Conservation (phyloP, 2,113 vertebrate genomes). For the Tonatia bakeri region DNA sequence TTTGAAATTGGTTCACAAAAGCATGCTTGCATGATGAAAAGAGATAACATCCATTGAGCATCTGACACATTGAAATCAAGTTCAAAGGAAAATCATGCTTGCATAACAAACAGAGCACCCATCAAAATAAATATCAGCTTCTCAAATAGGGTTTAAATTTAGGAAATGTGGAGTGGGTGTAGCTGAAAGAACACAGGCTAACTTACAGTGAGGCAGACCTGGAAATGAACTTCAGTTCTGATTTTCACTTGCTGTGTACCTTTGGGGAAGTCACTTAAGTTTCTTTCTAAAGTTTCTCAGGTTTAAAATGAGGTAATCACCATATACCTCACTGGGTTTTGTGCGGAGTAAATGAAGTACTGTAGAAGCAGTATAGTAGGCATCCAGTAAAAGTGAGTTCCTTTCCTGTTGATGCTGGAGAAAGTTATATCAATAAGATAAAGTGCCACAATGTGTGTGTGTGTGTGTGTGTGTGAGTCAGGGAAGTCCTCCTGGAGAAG, state of each 20-base stretch:
- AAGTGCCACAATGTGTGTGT: not conserved
- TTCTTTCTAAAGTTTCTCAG: not conserved
- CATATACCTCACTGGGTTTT: not conserved
- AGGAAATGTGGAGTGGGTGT: not conserved
- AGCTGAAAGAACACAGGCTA: not conserved
- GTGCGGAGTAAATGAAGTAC: not conserved
- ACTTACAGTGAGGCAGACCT: not conserved
- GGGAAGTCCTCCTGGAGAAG: not conserved
- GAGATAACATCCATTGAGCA: not conserved
- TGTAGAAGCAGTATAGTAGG: not conserved
- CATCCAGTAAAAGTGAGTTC: not conserved
- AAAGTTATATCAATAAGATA: not conserved
- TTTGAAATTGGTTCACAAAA: conserved; percentile 37
- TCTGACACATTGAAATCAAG: not conserved
- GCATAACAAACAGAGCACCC: not conserved
- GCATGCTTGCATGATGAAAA: not conserved
- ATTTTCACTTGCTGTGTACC: not conserved
- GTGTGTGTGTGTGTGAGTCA: not conserved
- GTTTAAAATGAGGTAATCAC: not conserved
- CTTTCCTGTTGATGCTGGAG: not conserved
- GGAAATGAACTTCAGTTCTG: not conserved
- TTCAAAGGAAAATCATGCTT: conserved; percentile 41
- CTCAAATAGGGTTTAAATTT: not conserved
- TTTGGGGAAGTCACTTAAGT: not conserved
- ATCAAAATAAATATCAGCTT: conserved; percentile 5